phyloP scores from a whole-genome alignment of 1,140 invertebrate species.

The Anastrepha ludens region DNA sequence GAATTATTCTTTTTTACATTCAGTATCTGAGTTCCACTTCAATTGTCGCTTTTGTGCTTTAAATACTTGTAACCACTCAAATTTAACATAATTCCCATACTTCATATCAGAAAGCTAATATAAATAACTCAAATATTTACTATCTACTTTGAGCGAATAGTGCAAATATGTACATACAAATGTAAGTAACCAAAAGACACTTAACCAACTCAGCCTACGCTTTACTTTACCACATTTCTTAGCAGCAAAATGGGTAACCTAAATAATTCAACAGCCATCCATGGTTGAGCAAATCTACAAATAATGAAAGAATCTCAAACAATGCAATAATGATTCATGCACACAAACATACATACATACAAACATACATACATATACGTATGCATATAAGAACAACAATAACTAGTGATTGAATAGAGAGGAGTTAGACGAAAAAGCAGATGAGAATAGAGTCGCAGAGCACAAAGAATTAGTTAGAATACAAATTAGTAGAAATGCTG shows the following conservation, averaged over 20 bases:
- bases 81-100: not conserved
- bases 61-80: no score
- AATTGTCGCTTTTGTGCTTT: no score
- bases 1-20: no score
- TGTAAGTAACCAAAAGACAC: not conserved
- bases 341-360: not conserved
- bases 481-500: constrained; percentile 2
- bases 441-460: not conserved
- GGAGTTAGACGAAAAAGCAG: not conserved
- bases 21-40: no score
- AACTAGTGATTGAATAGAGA: not conserved
- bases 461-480: not conserved
- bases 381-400: not conserved
- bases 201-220: constrained; percentile 12
- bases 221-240: constrained; percentile 34
- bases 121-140: constrained; percentile 35
- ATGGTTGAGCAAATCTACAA: constrained; percentile 42
- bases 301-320: constrained; percentile 39
- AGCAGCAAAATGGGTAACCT: constrained; percentile 15
- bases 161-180: not conserved
- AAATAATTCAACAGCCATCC: constrained; percentile 34
- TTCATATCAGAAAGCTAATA: not conserved
- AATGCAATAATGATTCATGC: not conserved
- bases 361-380: not conserved
- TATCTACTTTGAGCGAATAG: constrained; percentile 8